phyloP scores from a whole-genome alignment of 2,113 vertebrate species.

The Heliornis fulica region DNA sequence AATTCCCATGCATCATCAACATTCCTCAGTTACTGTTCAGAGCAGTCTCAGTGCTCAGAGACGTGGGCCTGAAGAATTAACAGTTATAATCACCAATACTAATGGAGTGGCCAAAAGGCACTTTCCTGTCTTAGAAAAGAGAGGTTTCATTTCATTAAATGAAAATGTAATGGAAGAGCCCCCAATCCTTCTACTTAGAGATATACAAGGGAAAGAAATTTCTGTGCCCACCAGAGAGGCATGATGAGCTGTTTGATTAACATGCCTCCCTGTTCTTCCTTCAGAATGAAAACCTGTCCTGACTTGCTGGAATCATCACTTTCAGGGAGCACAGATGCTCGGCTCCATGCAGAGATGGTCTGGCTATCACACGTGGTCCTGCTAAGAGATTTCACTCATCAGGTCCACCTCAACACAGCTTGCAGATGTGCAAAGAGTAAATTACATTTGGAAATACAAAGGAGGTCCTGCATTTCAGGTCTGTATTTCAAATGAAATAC shows the following conservation, averaged over 20 bases:
- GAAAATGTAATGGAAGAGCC: neutral
- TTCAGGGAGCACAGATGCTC: neutral
- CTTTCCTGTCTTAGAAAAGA: neutral
- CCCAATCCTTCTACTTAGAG: neutral
- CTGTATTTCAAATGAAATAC: neutral
- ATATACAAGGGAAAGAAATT: neutral
- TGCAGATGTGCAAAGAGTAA: neutral
- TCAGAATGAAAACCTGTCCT: neutral
- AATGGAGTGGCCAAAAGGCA: neutral
- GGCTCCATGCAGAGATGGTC: neutral
- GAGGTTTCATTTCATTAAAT: neutral
- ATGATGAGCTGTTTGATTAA: neutral
- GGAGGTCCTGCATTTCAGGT: neutral
- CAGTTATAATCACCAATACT: neutral
- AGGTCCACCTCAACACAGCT: neutral
- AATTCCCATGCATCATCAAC: neutral
- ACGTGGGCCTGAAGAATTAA: neutral
- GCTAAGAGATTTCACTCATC: neutral
- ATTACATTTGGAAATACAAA: neutral
- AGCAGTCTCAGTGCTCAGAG: neutral
- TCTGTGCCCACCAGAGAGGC: neutral
- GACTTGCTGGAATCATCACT: neutral
- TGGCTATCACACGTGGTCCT: neutral
- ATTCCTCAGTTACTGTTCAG: neutral
- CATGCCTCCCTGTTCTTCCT: neutral